A percentile compares a stretch with the other conserved stretches of the same genome.
phyloP scores from a whole-genome alignment of 1,140 invertebrate genomes.

The Drosophila malerkotliana region DNA sequence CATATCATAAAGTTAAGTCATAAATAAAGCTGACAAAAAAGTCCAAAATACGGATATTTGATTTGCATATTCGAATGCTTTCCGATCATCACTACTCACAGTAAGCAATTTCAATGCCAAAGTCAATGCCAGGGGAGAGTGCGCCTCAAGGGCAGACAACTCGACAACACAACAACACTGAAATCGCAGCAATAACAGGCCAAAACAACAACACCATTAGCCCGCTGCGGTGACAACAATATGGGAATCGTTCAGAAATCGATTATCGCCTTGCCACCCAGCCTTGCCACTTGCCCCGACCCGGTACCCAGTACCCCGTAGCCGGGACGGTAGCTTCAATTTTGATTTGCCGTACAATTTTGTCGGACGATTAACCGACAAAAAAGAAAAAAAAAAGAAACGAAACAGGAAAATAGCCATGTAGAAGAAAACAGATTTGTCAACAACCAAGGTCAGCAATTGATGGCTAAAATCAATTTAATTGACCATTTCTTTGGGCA shows the following conservation, averaged over 20 bases:
- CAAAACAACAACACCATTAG: constrained; percentile 28
- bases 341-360: constrained; percentile 56
- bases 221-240: constrained; percentile 30
- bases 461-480: constrained; percentile 50
- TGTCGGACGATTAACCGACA: constrained; percentile 41
- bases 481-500: constrained; percentile 46
- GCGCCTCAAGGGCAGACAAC: constrained; percentile 46
- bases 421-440: constrained; percentile 47
- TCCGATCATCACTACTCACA: not conserved
- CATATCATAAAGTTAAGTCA: too few species aligned
- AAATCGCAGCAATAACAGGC: constrained; percentile 11
- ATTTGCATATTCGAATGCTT: not conserved
- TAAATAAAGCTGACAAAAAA: not conserved
- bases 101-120: constrained; percentile 26
- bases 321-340: constrained; percentile 17
- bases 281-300: constrained; percentile 1
- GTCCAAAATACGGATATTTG: not conserved
- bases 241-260: constrained; percentile 61
- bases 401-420: constrained; percentile 1
- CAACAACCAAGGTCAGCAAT: constrained; percentile 53
- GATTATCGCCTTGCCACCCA: constrained; percentile 54
- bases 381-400: constrained; percentile 1
- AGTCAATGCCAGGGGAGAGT: constrained; percentile 29
- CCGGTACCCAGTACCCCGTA: not conserved
- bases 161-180: constrained; percentile 11